Percentiles rank a stretch among this genome's conserved stretches.
Evolutionary conservation across 1,140 invertebrate species (phyloP).

Genomic region (Chironomus tepperi): DNA sequence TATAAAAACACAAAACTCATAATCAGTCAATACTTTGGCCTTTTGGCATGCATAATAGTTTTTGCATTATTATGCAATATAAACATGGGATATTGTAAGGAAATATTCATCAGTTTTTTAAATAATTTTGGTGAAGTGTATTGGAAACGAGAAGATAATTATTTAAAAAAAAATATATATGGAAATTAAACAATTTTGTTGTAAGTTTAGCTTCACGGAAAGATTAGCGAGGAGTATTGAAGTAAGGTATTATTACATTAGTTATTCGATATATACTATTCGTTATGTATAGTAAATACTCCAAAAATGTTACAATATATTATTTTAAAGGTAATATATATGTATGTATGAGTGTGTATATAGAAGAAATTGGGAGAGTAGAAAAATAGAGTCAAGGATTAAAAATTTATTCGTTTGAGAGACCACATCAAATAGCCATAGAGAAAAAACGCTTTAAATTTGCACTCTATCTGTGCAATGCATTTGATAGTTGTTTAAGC

Average conservation of each 20-base stretch:
- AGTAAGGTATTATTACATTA: too few relatives aligned
- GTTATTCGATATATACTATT: too few relatives aligned
- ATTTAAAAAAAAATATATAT: too few relatives aligned
- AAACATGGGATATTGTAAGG: too few relatives aligned
- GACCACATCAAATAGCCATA: neutral
- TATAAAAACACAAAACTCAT: neutral
- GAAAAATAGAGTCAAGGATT: neutral
- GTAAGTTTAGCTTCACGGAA: too few relatives aligned
- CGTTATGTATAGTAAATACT: neutral
- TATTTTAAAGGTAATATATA: neutral
- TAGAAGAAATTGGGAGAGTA: neutral
- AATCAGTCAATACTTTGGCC: neutral
- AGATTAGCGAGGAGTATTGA: too few relatives aligned
- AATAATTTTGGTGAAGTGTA: too few relatives aligned
- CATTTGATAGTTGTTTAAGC: constrained; percentile 70
- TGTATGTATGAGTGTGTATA: neutral
- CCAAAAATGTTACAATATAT: neutral
- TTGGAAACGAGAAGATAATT: too few relatives aligned
- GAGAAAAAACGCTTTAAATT: constrained; percentile 10
- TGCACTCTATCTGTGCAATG: constrained; percentile 62
- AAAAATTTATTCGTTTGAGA: neutral
- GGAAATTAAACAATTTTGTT: too few relatives aligned
- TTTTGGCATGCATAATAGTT: neutral
- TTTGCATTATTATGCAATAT: too few relatives aligned
- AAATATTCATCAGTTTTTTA: too few relatives aligned